phyloP scores from a whole-genome alignment of 2,888 invertebrate species.

The Tetragonisca angustula region DNA sequence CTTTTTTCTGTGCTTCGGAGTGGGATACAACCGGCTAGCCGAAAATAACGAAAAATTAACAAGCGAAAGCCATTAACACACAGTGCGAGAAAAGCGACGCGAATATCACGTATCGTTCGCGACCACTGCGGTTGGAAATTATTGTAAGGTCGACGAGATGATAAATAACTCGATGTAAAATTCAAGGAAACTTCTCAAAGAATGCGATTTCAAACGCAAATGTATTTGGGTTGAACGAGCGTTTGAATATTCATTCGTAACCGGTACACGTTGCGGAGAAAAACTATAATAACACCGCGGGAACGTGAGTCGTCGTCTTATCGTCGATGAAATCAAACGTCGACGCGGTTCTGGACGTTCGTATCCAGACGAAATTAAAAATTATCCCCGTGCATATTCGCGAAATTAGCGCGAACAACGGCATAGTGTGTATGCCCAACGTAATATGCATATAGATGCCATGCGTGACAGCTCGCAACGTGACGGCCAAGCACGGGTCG shows the following conservation, averaged over 20 bases:
- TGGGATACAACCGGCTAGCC: no score
- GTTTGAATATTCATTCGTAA: constrained; percentile 22
- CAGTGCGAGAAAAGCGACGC: not conserved
- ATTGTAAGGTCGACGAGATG: not conserved
- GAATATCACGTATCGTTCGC: not conserved
- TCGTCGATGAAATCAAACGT: constrained; percentile 3
- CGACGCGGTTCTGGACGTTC: not conserved
- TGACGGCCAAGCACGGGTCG: constrained; percentile 67
- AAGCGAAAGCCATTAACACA: no score
- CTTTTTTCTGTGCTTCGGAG: no score
- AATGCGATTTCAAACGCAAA: not conserved
- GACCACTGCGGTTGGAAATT: not conserved
- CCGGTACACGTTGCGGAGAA: constrained; percentile 4
- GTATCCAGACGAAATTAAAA: constrained; percentile 37
- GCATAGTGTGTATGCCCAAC: constrained; percentile 26
- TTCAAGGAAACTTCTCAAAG: not conserved
- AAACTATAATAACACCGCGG: constrained; percentile 13
- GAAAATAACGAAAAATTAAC: no score
- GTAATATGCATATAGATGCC: constrained; percentile 68
- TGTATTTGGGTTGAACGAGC: not conserved
- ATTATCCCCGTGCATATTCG: constrained; percentile 27
- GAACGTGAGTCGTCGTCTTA: constrained; percentile 16
- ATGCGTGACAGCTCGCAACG: constrained; percentile 64
- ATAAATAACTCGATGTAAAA: not conserved
- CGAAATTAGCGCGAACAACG: constrained; percentile 55